Conservation (phyloP, 2,797 vertebrate species). For the Poeciliopsis infans region DNA sequence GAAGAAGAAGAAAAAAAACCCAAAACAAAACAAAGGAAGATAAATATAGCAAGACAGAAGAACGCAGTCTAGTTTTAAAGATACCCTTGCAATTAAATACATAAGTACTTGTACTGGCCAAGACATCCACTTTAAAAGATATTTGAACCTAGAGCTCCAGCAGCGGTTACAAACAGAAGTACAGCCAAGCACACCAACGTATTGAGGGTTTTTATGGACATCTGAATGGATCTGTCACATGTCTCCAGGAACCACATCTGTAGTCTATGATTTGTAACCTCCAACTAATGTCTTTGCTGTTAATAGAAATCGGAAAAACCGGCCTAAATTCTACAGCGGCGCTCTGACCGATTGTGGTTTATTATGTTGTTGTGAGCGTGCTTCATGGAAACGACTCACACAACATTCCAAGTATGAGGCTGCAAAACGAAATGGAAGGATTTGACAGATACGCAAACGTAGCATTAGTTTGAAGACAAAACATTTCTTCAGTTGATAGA, state of each 20-base stretch:
- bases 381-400: constrained; percentile 34
- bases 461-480: not conserved
- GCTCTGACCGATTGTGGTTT: constrained; percentile 17
- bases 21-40: constrained; percentile 14
- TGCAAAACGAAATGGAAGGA: not conserved
- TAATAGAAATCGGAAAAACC: constrained; percentile 31
- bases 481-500: constrained; percentile 2
- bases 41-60: constrained; percentile 37
- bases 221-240: constrained; percentile 60
- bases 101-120: constrained; percentile 13
- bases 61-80: constrained; percentile 48
- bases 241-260: constrained; percentile 26
- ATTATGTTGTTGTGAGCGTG: constrained; percentile 2
- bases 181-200: constrained; percentile 13
- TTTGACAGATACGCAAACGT: constrained; percentile 18
- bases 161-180: constrained; percentile 28
- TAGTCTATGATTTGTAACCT: constrained; percentile 9
- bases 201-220: constrained; percentile 26
- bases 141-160: constrained; percentile 26
- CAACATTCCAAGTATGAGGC: constrained; percentile 17
- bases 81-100: constrained; percentile 41
- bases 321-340: constrained; percentile 29
- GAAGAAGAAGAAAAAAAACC: constrained; percentile 14
- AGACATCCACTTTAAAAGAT: constrained; percentile 48
- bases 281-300: constrained; percentile 31